Evolutionary conservation across 2,888 invertebrate genomes (phyloP), one percentile per base, ranked within the genome.

Genomic region (Dynastes maya): DNA sequence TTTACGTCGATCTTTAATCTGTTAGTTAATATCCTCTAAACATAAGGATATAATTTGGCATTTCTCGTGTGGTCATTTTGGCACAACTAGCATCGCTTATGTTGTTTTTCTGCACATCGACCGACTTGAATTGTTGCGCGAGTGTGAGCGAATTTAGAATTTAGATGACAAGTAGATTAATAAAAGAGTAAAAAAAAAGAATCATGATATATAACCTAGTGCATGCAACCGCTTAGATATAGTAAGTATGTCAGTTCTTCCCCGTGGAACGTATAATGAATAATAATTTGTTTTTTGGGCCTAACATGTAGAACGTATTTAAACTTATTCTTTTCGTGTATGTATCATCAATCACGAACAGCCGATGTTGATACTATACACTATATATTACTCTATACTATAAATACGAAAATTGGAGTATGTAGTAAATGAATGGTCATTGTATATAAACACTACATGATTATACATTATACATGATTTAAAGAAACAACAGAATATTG

Each of bases 61-160:
- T 45, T 2, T 8, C 45, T 11, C 2, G 2, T 1, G 27, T 67
- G 76, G 55, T 22, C 58, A 58, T 76, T 67, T 53, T 65, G 6
- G 55, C 22, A 58, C 67, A 76, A 76, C 55, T 67, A 53, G 16
- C 75, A 77, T 81, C 80, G 81, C 79, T 82, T 83, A 78, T 58
- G 81, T 83, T 83, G 80, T 81, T 80, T 79, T 72, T 83, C 77
- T 79, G 83, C 84, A 85, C 85, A 85, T 84, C 85, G 87, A 86
- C 87, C 86, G 86, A 86, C 87, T 86, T 84, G 84, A 86, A 85
- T 84, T 85, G 85, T 86, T 87, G 85, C 83, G 86, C 84, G 85
- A 84, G 87, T 85, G 86, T 84, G 86, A 84, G 84, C 85, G 85
- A 84, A 85, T 67, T 55, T 82, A 82, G 80, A 65, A 75, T 78